Conservation (phyloP, 2,113 vertebrate genomes). For the Stictonetta naevosa region DNA sequence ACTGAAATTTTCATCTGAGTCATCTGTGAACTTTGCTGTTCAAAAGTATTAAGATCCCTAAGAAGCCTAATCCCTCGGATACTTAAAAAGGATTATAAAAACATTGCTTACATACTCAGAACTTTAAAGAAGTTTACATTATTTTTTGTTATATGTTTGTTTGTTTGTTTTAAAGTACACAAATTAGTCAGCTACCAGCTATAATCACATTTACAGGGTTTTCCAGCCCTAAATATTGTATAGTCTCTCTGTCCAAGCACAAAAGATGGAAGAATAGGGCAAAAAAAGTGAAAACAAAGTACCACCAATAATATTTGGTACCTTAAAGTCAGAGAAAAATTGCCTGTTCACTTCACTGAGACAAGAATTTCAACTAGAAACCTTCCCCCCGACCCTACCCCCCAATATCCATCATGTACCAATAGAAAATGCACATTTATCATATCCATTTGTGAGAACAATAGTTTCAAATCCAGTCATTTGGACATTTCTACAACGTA, state of each 20-base stretch:
- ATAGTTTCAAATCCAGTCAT: neutral
- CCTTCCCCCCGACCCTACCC: too few species aligned
- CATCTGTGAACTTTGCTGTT: neutral
- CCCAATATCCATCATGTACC: too few species aligned
- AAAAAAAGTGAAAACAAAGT: neutral
- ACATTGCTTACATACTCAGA: neutral
- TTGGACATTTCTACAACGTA: neutral
- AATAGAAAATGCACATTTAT: slow-evolving; percentile 4
- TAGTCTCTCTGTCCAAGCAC: neutral
- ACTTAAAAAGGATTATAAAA: neutral
- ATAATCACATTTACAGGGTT: neutral
- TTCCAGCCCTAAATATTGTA: neutral
- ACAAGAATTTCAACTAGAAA: slow-evolving; percentile 11
- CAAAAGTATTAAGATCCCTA: neutral
- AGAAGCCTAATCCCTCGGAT: neutral
- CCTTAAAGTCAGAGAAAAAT: neutral
- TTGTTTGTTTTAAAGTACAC: neutral
- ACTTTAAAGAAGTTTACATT: neutral
- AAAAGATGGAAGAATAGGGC: neutral
- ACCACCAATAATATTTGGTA: neutral
- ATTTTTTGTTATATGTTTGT: too few species aligned
- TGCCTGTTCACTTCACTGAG: neutral
- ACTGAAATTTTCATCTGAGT: neutral
- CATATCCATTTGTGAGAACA: slow-evolving; percentile 1
- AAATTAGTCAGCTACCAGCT: neutral